Percentiles rank a stretch among this genome's conserved stretches.
Conservation (phyloP, 2,113 vertebrate species). For the Microcebus griseorufus region DNA sequence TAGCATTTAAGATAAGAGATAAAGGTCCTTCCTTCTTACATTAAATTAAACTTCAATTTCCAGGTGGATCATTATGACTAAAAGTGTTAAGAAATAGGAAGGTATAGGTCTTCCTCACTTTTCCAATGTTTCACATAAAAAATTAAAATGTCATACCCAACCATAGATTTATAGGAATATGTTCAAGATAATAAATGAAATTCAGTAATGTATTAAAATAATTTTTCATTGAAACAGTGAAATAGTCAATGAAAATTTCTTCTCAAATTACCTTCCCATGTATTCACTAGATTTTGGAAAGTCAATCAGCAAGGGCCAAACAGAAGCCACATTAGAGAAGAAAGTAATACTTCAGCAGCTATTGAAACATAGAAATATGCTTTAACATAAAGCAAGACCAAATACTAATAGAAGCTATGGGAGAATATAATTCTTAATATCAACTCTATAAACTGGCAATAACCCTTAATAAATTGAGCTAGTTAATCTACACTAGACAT, state of each 20-base stretch:
- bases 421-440: background rate
- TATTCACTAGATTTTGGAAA: background rate
- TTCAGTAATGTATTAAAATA: slow-evolving; percentile 21
- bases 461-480: background rate
- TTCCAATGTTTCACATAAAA: slow-evolving; percentile 10
- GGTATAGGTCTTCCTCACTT: background rate
- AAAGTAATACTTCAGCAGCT: background rate
- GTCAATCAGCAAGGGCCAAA: background rate
- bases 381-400: background rate
- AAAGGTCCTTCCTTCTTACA: background rate
- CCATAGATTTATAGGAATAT: background rate
- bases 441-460: background rate
- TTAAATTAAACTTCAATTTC: background rate
- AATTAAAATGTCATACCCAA: background rate
- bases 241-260: background rate
- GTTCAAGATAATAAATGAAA: background rate
- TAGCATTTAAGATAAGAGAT: background rate
- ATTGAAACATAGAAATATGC: background rate
- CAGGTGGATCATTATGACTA: background rate
- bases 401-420: background rate
- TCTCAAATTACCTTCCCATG: background rate
- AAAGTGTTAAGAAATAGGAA: background rate
- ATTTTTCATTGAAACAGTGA: background rate
- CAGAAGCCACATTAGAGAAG: background rate
- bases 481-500: background rate